Percentiles rank a stretch among this genome's conserved stretches.
phyloP scores from a whole-genome alignment of 2,888 invertebrate species.

The Sthenelais limicola region DNA sequence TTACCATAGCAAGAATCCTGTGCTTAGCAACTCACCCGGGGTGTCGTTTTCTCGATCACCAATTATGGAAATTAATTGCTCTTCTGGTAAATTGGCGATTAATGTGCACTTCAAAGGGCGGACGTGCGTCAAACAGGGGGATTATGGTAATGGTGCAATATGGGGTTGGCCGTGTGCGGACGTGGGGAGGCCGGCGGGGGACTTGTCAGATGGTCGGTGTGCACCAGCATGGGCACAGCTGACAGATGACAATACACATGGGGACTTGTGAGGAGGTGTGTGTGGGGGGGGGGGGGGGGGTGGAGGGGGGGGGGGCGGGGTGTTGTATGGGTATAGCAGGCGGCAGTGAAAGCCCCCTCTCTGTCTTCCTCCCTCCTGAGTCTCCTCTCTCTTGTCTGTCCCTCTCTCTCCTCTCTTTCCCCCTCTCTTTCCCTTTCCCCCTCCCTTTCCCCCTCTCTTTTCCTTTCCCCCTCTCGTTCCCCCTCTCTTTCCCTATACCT shows the following conservation, averaged over 20 bases:
- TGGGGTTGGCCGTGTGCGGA: constrained; percentile 1
- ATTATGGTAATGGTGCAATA: constrained; percentile 32
- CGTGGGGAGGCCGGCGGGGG: neutral
- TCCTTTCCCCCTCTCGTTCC: too few species aligned
- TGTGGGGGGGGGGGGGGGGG: constrained; percentile 10
- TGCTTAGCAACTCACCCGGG: too few species aligned
- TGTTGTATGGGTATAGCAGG: neutral
- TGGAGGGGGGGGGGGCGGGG: neutral
- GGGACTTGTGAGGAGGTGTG: constrained; percentile 1
- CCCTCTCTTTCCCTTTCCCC: too few species aligned
- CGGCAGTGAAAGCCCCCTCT: too few species aligned
- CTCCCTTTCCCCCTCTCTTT: too few species aligned
- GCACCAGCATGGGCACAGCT: too few species aligned
- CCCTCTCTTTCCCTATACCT: too few species aligned
- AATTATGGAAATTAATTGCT: constrained; percentile 41
- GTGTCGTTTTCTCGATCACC: constrained; percentile 37
- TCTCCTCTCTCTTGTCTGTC: too few species aligned
- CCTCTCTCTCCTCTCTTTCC: too few species aligned
- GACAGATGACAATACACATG: neutral
- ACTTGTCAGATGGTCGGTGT: neutral
- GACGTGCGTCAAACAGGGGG: constrained; percentile 7
- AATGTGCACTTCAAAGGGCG: constrained; percentile 31
- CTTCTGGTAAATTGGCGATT: constrained; percentile 39
- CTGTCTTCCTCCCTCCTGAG: too few species aligned
- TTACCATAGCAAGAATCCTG: too few species aligned